Percentiles rank a stretch among this genome's conserved stretches.
Evolutionary conservation across 2,797 vertebrate species (phyloP).

Genomic region (Graptemys geographica): DNA sequence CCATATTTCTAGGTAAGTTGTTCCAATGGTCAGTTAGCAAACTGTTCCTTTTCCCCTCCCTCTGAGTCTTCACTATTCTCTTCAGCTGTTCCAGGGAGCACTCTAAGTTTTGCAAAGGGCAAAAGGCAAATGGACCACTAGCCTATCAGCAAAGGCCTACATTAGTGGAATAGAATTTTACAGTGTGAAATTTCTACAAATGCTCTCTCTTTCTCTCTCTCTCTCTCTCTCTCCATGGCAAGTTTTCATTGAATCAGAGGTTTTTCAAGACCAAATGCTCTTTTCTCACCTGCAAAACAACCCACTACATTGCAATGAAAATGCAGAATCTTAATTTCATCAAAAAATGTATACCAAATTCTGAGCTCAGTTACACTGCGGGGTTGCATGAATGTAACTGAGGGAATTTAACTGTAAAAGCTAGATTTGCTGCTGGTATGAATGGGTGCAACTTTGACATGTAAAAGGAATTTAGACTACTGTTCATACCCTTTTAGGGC

Average conservation of each 20-base stretch:
- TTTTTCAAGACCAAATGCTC: background rate
- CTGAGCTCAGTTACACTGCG: too few species aligned
- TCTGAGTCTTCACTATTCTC: background rate
- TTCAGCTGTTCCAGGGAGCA: background rate
- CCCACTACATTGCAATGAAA: too few species aligned
- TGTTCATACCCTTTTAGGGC: background rate
- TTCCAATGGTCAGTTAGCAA: background rate
- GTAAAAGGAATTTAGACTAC: too few species aligned
- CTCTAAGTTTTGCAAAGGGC: background rate
- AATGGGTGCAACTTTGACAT: too few species aligned
- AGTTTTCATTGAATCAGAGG: background rate
- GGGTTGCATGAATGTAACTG: too few species aligned
- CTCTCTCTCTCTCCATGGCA: background rate
- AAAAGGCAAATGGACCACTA: background rate
- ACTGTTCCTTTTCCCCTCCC: background rate
- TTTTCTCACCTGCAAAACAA: too few species aligned
- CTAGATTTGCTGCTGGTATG: too few species aligned
- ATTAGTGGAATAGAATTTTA: accelerated
- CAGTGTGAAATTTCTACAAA: background rate
- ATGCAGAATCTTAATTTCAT: too few species aligned
- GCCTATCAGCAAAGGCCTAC: background rate
- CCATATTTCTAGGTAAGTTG: background rate
- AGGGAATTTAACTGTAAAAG: too few species aligned
- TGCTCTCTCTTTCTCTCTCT: background rate
- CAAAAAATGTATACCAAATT: too few species aligned